Evolutionary conservation across 2,888 invertebrate species (phyloP).

Genomic region (Luperina testacea): DNA sequence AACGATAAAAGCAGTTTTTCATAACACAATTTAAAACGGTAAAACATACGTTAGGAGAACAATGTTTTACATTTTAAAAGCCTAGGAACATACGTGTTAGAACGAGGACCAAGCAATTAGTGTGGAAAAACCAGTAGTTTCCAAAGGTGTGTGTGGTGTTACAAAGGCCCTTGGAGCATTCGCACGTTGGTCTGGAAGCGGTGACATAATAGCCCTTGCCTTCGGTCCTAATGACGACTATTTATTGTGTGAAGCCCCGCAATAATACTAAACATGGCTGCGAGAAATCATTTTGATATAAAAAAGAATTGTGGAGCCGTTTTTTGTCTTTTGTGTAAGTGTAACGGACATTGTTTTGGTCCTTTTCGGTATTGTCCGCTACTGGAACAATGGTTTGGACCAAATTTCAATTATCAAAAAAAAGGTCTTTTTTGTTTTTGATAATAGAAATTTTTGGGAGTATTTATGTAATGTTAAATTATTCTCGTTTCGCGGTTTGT

Average conservation of each 20-base stretch:
- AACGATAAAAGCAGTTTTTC: conserved; percentile 13
- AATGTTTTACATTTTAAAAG: conserved; percentile 25
- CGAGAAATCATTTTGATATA: conserved; percentile 42
- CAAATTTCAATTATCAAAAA: neutral
- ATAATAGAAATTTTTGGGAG: neutral
- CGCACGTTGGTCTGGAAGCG: conserved; percentile 63
- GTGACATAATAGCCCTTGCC: conserved; percentile 73
- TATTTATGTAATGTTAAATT: neutral
- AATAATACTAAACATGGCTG: conserved; percentile 59
- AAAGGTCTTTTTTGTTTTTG: neutral
- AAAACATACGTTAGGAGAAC: neutral
- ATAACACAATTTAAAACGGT: neutral
- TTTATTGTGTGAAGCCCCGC: conserved; percentile 74
- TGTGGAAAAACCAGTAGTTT: conserved; percentile 73
- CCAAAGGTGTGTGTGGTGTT: conserved; percentile 68
- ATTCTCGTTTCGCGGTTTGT: neutral
- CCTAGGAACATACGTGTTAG: conserved; percentile 56
- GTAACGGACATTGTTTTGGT: conserved; percentile 28
- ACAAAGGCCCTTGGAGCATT: conserved; percentile 66
- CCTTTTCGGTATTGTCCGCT: conserved; percentile 7
- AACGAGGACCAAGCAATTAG: conserved; percentile 77
- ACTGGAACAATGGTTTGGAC: conserved; percentile 17
- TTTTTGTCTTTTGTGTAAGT: conserved; percentile 41
- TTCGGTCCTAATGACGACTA: conserved; percentile 77
- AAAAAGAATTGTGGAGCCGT: conserved; percentile 40